Conservation (phyloP, 35 echinoderm and acorn worm genomes). For the Lytechinus pictus region DNA sequence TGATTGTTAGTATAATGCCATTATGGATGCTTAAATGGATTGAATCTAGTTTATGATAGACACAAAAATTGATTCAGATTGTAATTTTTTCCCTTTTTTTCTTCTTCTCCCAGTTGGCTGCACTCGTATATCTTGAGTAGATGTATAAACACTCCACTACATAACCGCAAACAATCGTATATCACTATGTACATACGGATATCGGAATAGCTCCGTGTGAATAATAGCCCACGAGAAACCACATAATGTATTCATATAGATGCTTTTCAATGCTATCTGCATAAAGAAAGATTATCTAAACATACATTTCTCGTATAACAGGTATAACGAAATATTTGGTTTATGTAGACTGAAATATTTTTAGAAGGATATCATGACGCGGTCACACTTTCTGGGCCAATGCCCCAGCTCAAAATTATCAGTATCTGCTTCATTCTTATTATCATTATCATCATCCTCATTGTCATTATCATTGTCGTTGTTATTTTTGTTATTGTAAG, state of each 20-base stretch:
- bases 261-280: neutral
- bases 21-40: neutral
- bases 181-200: neutral
- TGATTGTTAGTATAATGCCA: neutral
- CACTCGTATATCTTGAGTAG: neutral
- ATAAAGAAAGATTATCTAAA: neutral
- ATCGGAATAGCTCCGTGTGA: neutral
- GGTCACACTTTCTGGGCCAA: too few relatives aligned
- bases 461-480: too few relatives aligned
- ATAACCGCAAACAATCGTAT: conserved; percentile 17
- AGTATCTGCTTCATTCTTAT: too few relatives aligned
- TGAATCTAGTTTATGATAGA: neutral
- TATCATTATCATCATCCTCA: too few relatives aligned
- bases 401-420: too few relatives aligned
- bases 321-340: too few relatives aligned
- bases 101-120: neutral
- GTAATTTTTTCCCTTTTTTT: neutral
- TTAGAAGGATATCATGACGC: too few relatives aligned
- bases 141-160: conserved; percentile 5
- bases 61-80: neutral
- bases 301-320: too few relatives aligned
- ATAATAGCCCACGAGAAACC: neutral
- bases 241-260: neutral
- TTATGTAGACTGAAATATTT: too few relatives aligned
- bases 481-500: too few relatives aligned